A percentile compares a stretch with the other conserved stretches of the same genome.
phyloP scores from a whole-genome alignment of 2,797 vertebrate species.

The Streptopelia turtur region DNA sequence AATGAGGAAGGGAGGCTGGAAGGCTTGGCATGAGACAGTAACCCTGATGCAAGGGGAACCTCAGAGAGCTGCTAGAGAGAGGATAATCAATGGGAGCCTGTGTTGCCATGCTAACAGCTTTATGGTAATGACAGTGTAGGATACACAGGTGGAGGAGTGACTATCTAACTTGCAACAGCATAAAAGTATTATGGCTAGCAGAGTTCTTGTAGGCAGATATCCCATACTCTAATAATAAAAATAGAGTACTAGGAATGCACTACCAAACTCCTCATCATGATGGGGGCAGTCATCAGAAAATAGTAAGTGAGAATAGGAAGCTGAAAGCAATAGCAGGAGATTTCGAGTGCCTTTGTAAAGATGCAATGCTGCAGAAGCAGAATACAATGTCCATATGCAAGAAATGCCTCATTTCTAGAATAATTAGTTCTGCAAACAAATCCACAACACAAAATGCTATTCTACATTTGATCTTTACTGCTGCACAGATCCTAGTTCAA shows the following conservation, averaged over 20 bases:
- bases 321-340: not conserved
- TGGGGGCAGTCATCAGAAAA: not conserved
- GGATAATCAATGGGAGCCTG: not conserved
- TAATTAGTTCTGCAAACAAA: not conserved
- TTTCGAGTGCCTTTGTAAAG: not conserved
- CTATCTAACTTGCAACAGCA: not conserved
- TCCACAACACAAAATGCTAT: not conserved
- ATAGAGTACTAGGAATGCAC: not conserved
- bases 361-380: not conserved
- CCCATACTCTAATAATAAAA: not conserved
- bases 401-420: not conserved
- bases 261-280: not conserved
- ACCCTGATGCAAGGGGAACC: not conserved
- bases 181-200: not conserved
- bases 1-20: not conserved
- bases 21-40: not conserved
- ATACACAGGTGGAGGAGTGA: not conserved
- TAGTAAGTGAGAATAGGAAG: not conserved
- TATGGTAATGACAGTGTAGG: not conserved
- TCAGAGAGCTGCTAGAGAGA: not conserved
- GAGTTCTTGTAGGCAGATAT: not conserved
- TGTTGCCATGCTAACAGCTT: slow-evolving; percentile 7
- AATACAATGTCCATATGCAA: not conserved
- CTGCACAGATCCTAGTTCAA: not conserved
- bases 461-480: not conserved